A percentile compares a stretch with the other conserved stretches of the same genome.
phyloP scores from a whole-genome alignment of 2,888 invertebrate species.

The Metopia argyrocephala region DNA sequence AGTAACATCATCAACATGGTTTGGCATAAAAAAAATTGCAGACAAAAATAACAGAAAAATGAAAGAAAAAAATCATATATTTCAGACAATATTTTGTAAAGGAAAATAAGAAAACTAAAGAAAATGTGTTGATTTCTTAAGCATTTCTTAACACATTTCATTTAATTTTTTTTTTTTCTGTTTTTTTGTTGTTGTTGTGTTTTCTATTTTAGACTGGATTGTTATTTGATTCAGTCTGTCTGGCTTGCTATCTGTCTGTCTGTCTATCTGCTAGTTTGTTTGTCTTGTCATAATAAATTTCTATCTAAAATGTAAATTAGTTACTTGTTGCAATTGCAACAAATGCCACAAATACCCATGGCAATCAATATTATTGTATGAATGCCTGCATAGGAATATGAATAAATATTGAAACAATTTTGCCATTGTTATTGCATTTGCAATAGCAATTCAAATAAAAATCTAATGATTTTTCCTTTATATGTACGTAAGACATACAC shows the following conservation, averaged over 20 bases:
- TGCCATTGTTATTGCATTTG: neutral
- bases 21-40: neutral
- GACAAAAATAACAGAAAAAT: neutral
- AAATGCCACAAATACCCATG: too few relatives aligned
- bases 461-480: slow-evolving; percentile 30
- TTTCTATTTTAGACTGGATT: too few relatives aligned
- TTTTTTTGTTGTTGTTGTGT: too few relatives aligned
- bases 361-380: slow-evolving; percentile 37
- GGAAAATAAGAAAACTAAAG: too few relatives aligned
- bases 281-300: slow-evolving; percentile 68
- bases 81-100: too few relatives aligned
- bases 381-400: neutral
- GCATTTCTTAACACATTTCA: too few relatives aligned
- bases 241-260: neutral
- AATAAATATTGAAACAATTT: slow-evolving; percentile 21
- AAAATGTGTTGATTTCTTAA: slow-evolving; percentile 59
- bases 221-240: too few relatives aligned
- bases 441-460: slow-evolving; percentile 49
- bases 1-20: slow-evolving; percentile 54
- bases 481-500: too few relatives aligned
- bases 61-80: neutral
- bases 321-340: slow-evolving; percentile 58
- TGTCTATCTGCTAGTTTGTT: slow-evolving; percentile 20
- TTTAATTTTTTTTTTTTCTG: slow-evolving; percentile 1
- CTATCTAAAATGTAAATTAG: slow-evolving; percentile 68